A percentile compares a stretch with the other conserved stretches of the same genome.
Evolutionary conservation across 2,888 invertebrate genomes (phyloP).

Genomic region (Caenorhabditis sp.): DNA sequence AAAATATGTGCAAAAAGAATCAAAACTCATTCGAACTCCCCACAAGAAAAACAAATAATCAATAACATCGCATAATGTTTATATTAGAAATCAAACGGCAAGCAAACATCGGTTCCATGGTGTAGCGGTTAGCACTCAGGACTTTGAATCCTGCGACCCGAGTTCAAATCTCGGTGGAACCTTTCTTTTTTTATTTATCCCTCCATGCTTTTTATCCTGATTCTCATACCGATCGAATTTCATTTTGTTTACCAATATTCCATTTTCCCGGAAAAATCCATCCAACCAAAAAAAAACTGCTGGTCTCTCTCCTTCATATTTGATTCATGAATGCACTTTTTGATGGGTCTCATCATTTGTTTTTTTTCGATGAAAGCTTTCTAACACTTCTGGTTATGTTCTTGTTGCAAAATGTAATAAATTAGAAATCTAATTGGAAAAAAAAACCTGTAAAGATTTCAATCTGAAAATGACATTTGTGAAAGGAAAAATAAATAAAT

Average conservation of each 20-base stretch:
- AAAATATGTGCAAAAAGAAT: no score
- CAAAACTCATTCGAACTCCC: no score
- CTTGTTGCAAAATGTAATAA: background rate
- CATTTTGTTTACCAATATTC: conserved; percentile 11
- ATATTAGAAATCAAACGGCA: background rate
- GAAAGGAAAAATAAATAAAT: background rate
- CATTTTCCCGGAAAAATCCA: conserved; percentile 23
- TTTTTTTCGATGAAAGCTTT: background rate
- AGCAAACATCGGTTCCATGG: conserved; percentile 38
- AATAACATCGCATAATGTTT: background rate
- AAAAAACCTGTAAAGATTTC: background rate
- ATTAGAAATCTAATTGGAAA: background rate
- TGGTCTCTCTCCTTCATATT: conserved; percentile 15
- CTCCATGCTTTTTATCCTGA: conserved; percentile 9
- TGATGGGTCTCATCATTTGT: background rate
- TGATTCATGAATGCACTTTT: conserved; percentile 28
- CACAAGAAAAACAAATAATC: no score
- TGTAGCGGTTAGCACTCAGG: conserved; percentile 62
- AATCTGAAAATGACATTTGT: background rate
- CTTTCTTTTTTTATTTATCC: conserved; percentile 20
- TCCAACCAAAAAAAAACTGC: conserved; percentile 16
- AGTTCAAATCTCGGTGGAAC: conserved; percentile 62
- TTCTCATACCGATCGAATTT: conserved; percentile 2
- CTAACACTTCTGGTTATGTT: background rate
- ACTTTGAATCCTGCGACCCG: conserved; percentile 56